Evolutionary conservation across 2,888 invertebrate genomes (phyloP).

Genomic region (Ommatoiulus sabulosus): DNA sequence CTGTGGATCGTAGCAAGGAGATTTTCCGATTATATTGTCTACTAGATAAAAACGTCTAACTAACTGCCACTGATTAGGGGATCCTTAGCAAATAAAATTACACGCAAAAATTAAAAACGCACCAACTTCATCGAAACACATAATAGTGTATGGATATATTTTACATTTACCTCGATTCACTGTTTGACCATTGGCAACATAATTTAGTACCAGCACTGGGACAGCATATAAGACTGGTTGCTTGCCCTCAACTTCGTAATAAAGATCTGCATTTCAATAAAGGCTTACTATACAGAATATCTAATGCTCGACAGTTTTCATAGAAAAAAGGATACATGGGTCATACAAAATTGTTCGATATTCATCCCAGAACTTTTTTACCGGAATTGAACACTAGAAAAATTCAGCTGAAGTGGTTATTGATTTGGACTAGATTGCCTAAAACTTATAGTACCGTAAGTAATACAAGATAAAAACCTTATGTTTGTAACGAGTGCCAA

Average conservation of each 20-base stretch:
- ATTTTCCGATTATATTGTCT: constrained; percentile 53
- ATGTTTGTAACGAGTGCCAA: constrained; percentile 54
- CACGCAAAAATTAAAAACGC: not conserved
- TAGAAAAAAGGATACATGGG: constrained; percentile 53
- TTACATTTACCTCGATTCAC: constrained; percentile 37
- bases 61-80: constrained; percentile 47
- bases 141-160: not conserved
- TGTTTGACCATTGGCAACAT: constrained; percentile 45
- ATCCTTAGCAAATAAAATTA: constrained; percentile 5
- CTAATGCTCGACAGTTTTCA: not conserved
- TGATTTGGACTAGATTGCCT: not conserved
- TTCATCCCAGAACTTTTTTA: constrained; percentile 42
- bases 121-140: not conserved
- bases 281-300: not conserved
- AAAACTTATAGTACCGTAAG: not conserved
- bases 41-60: constrained; percentile 52
- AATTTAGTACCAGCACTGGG: constrained; percentile 51
- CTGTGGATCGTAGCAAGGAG: constrained; percentile 51
- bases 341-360: constrained; percentile 53
- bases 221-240: constrained; percentile 49
- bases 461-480: not conserved
- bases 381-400: constrained; percentile 52
- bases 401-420: not conserved
- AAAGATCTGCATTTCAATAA: constrained; percentile 49
- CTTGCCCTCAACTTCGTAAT: constrained; percentile 44